Conservation (phyloP, 2,797 vertebrate species). For the Furcifer pardalis region DNA sequence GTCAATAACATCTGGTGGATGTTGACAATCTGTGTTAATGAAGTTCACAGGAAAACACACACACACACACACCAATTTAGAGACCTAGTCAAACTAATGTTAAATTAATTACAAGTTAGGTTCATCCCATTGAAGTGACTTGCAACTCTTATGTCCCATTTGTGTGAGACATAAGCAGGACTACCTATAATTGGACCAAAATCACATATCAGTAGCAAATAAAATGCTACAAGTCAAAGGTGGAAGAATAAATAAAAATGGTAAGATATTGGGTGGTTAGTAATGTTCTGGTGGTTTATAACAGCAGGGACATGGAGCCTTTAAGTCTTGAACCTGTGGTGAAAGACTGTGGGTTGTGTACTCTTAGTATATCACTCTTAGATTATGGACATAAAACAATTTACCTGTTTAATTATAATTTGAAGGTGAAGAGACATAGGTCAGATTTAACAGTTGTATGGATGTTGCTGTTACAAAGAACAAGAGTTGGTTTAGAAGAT, state of each 20-base stretch:
- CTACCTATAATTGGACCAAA: neutral
- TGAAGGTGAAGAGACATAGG: neutral
- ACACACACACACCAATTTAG: neutral
- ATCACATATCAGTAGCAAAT: neutral
- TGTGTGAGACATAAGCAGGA: neutral
- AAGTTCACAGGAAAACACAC: neutral
- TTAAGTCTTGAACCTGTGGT: neutral
- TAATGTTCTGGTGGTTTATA: neutral
- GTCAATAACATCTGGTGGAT: constrained; percentile 8
- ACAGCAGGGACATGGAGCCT: neutral
- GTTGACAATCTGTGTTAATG: neutral
- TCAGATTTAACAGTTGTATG: no score
- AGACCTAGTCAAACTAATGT: neutral
- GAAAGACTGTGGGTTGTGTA: neutral
- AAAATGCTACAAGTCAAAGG: neutral
- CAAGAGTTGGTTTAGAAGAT: neutral
- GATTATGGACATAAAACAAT: neutral
- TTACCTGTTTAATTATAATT: neutral
- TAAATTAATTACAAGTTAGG: neutral
- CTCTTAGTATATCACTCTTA: neutral
- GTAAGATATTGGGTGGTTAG: neutral
- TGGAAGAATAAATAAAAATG: neutral
- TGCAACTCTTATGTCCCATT: neutral
- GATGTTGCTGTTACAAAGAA: no score
- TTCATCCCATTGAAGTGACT: neutral